Percentiles rank a stretch among this genome's conserved stretches.
phyloP scores from a whole-genome alignment of 2,113 vertebrate species.

The Triplophysa rosa region DNA sequence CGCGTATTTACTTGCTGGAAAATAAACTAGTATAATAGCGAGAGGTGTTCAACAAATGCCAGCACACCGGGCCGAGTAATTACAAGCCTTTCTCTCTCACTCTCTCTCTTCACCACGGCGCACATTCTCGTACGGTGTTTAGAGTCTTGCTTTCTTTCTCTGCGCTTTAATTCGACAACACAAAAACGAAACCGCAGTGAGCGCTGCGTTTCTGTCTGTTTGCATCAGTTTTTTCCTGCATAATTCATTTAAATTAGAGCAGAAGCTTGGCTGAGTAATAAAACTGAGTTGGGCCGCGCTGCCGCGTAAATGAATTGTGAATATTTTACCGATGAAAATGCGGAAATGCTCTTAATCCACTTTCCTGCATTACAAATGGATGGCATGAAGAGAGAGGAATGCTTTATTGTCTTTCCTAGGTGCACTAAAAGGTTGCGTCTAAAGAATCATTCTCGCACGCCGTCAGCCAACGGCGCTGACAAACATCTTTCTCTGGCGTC shows the following conservation, averaged over 20 bases:
- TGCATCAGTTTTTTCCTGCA: constrained; percentile 71
- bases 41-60: constrained; percentile 58
- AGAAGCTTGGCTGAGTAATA: constrained; percentile 70
- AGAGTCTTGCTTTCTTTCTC: constrained; percentile 35
- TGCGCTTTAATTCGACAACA: constrained; percentile 22
- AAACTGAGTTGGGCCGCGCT: constrained; percentile 71
- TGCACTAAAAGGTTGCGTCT: constrained; percentile 59
- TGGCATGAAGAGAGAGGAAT: constrained; percentile 56
- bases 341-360: constrained; percentile 68
- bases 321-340: constrained; percentile 73
- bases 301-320: constrained; percentile 75
- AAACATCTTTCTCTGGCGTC: constrained; percentile 63
- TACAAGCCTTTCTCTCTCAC: constrained; percentile 49
- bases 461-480: constrained; percentile 53
- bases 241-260: constrained; percentile 80
- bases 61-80: constrained; percentile 67
- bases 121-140: constrained; percentile 23
- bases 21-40: constrained; percentile 69
- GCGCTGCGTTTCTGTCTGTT: constrained; percentile 73
- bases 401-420: constrained; percentile 61
- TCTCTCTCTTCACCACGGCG: constrained; percentile 17
- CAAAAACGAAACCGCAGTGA: constrained; percentile 37
- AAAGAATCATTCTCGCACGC: constrained; percentile 60
- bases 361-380: constrained; percentile 56
- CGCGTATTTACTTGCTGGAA: constrained; percentile 77